Percentiles rank a stretch among this genome's conserved stretches.
Evolutionary conservation across 37 sponge, comb jelly and placozoan genomes (phyloP).

Genomic region (Theonella swinhoei): DNA sequence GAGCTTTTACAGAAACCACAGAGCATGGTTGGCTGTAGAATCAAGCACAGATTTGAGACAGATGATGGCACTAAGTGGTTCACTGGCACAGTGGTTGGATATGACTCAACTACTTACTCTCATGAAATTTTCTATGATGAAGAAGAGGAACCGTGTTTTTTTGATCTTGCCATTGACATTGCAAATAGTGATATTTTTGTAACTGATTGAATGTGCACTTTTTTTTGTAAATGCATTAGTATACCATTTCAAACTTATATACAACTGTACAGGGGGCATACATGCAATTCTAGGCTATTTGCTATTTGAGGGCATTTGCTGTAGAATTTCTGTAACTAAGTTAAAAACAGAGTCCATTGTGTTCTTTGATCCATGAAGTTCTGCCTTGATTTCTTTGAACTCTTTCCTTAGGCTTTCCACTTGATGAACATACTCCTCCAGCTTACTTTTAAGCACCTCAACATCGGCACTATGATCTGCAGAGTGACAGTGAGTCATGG

Average conservation of each 20-base stretch:
- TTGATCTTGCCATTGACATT: slow-evolving; percentile 22
- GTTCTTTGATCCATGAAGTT: slow-evolving; percentile 11
- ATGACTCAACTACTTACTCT: slow-evolving; percentile 9
- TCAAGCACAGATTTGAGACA: slow-evolving; percentile 24
- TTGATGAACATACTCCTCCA: slow-evolving; percentile 3
- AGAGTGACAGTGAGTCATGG: too few species aligned
- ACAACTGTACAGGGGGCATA: too few species aligned
- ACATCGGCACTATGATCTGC: too few species aligned
- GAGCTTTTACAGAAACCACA: slow-evolving; percentile 2
- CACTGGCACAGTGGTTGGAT: slow-evolving; percentile 29
- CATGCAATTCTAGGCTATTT: background rate
- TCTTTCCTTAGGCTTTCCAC: slow-evolving; percentile 19
- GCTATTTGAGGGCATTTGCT: background rate
- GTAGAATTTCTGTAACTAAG: background rate
- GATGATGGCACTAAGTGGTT: slow-evolving; percentile 6
- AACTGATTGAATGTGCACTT: too few species aligned
- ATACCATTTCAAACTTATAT: background rate
- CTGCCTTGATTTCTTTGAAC: slow-evolving; percentile 25
- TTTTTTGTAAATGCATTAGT: background rate
- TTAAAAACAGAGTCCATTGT: slow-evolving; percentile 4
- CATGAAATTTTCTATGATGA: slow-evolving; percentile 27
- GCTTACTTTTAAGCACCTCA: background rate
- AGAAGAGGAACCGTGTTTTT: slow-evolving; percentile 8
- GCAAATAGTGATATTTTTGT: slow-evolving; percentile 25
- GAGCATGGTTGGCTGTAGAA: slow-evolving; percentile 26